phyloP scores from a whole-genome alignment of 2,113 vertebrate species.

The Girardinichthys multiradiatus region DNA sequence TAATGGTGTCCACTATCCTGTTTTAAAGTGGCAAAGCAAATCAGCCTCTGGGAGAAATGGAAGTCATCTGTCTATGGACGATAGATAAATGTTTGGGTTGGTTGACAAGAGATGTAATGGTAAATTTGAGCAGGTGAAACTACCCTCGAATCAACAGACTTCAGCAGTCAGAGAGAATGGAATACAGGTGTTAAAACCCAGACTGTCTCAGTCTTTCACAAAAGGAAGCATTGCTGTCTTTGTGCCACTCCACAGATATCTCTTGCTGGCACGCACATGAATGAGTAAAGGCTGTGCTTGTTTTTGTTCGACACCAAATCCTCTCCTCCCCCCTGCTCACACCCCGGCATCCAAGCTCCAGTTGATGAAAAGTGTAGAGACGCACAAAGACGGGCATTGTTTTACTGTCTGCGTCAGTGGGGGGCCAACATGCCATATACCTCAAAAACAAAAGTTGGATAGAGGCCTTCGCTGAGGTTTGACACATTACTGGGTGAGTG shows the following conservation, averaged over 20 bases:
- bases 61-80: constrained; percentile 14
- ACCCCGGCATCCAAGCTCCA: constrained; percentile 35
- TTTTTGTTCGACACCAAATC: constrained; percentile 55
- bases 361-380: constrained; percentile 53
- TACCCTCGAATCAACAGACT: constrained; percentile 57
- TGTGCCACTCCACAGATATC: constrained; percentile 55
- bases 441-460: constrained; percentile 57
- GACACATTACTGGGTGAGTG: constrained; percentile 59
- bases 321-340: constrained; percentile 37
- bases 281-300: constrained; percentile 55
- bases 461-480: constrained; percentile 45
- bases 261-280: constrained; percentile 47
- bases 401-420: constrained; percentile 43
- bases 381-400: constrained; percentile 77
- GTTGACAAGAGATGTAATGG: constrained; percentile 14
- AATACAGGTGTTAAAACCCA: constrained; percentile 21
- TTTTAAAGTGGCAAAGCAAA: constrained; percentile 17
- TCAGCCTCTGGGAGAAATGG: constrained; percentile 10
- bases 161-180: constrained; percentile 23
- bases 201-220: constrained; percentile 35
- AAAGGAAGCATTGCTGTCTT: constrained; percentile 49
- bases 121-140: constrained; percentile 24
- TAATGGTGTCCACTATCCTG: not conserved
- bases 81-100: constrained; percentile 32
- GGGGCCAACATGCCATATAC: constrained; percentile 50